A percentile compares a stretch with the other conserved stretches of the same genome.
Evolutionary conservation across 2,113 vertebrate species (phyloP).

Genomic region (Numenius arquata): DNA sequence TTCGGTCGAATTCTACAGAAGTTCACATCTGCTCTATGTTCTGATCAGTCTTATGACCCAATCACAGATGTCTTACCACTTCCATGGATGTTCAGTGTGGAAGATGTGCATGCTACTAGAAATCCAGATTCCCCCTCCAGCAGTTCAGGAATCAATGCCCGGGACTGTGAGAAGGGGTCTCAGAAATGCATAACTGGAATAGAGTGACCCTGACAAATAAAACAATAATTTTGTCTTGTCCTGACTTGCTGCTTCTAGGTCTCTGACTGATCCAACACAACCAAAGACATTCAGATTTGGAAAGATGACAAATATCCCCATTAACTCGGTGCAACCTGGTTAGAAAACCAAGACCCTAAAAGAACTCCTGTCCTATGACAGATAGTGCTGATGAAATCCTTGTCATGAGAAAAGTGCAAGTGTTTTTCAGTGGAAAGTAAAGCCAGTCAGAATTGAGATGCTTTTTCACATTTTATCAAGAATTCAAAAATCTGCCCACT

Average conservation of each 20-base stretch:
- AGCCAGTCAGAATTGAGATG: not conserved
- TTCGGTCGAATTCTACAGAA: not conserved
- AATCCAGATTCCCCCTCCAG: not conserved
- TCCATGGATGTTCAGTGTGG: not conserved
- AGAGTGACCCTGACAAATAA: not conserved
- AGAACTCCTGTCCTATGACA: not conserved
- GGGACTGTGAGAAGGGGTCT: not conserved
- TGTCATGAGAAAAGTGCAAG: not conserved
- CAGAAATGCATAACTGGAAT: fast-evolving
- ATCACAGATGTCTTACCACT: not conserved
- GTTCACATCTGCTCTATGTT: not conserved
- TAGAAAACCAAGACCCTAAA: not conserved
- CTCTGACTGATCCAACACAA: not conserved
- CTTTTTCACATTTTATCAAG: not conserved
- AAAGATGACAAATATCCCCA: not conserved
- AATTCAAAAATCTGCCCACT: not conserved
- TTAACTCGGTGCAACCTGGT: not conserved
- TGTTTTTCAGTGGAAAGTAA: not conserved
- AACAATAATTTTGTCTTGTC: not conserved
- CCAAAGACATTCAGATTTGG: not conserved
- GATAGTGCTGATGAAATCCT: not conserved
- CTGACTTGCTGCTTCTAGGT: not conserved
- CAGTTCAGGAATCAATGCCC: not conserved
- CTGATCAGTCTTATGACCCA: not conserved
- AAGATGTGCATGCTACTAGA: not conserved